Percentiles rank a stretch among this genome's conserved stretches.
These are phyloP conservation scores for Apis mellifera DNA, from an alignment of 1,140 invertebrate genomes.

Conservation along the genomic window Amel_HAv3.1 CM009943.2:9139501-9140000, in stretches of 20 bases:
- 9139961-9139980: not conserved
- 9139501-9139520: constrained; percentile 23
- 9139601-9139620: not conserved
- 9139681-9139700: not conserved
- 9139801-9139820: constrained; percentile 15
- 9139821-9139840: constrained; percentile 34
- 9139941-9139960: constrained; percentile 53
- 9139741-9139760: constrained; percentile 64
- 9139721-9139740: constrained; percentile 68
- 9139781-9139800: constrained; percentile 22
- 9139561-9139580: constrained; percentile 52
- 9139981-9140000: not conserved
- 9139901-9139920: constrained; percentile 71
- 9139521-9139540: constrained; percentile 37
- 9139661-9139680: not conserved
- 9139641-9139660: not conserved
- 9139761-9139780: constrained; percentile 53
- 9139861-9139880: constrained; percentile 68
- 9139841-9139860: constrained; percentile 50
- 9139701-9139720: constrained; percentile 51
- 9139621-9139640: too few species aligned
- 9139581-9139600: constrained; percentile 23
- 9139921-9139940: constrained; percentile 68
- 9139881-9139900: constrained; percentile 79
- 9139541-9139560: constrained; percentile 39